Conservation (phyloP, 2,797 vertebrate species). For the Microctenopoma steveboyesi region DNA sequence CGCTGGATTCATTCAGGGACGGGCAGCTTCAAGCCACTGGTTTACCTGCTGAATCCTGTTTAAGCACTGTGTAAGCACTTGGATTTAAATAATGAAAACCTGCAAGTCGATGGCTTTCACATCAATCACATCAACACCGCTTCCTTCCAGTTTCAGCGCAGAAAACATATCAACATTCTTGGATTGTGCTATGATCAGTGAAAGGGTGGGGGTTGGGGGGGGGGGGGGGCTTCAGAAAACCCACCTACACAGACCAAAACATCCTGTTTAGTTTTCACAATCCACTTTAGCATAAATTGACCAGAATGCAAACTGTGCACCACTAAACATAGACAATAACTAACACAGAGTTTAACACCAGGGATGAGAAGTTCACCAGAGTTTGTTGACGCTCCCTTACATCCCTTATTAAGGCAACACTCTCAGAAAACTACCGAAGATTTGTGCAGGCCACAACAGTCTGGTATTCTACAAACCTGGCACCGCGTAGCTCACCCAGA, state of each 20-base stretch:
- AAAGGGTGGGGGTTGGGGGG: constrained; percentile 1
- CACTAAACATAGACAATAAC: constrained; percentile 13
- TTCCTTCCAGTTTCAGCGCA: not conserved
- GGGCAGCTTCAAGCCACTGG: not conserved
- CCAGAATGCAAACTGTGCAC: constrained; percentile 13
- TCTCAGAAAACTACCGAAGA: constrained; percentile 40
- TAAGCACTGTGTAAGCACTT: not conserved
- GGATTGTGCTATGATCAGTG: not conserved
- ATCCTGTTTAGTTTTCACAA: constrained; percentile 24
- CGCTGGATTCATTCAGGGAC: not conserved
- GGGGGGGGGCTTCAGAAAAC: constrained; percentile 11
- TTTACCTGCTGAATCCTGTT: not conserved
- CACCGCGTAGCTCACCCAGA: constrained; percentile 17
- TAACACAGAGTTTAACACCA: constrained; percentile 10
- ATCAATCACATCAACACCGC: constrained; percentile 8
- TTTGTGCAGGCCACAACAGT: constrained; percentile 36
- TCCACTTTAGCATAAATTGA: constrained; percentile 25
- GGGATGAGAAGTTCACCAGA: constrained; percentile 29
- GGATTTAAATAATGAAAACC: constrained; percentile 11
- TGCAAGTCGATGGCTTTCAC: not conserved
- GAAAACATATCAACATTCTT: constrained; percentile 21
- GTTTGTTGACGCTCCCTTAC: constrained; percentile 39
- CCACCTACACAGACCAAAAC: constrained; percentile 7
- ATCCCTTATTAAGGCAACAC: constrained; percentile 24
- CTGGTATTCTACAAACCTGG: constrained; percentile 32